Evolutionary conservation across 2,113 vertebrate genomes (phyloP).

Genomic region (Colossoma macropomum): DNA sequence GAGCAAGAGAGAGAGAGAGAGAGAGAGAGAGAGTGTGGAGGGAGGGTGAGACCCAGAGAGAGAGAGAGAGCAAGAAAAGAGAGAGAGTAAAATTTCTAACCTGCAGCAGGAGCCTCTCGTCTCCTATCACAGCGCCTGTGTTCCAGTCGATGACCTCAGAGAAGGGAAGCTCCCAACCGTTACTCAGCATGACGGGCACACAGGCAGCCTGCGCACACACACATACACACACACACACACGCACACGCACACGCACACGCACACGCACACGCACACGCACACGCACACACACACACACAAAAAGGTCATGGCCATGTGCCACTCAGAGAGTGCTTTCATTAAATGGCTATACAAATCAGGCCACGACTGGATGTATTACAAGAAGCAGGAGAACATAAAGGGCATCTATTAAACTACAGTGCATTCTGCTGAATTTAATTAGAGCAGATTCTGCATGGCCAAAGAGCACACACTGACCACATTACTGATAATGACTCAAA

Average conservation of each 20-base stretch:
- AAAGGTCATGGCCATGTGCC: slow-evolving; percentile 35
- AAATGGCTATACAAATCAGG: slow-evolving; percentile 18
- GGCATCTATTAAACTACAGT: slow-evolving; percentile 36
- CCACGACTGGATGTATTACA: slow-evolving; percentile 32
- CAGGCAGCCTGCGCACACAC: slow-evolving; percentile 73
- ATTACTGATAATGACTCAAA: background rate
- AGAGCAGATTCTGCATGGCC: background rate
- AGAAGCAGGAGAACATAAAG: slow-evolving; percentile 43
- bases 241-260: slow-evolving; percentile 30
- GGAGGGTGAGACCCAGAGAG: too few relatives aligned
- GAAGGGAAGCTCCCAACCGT: slow-evolving; percentile 82
- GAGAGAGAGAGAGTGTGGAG: too few relatives aligned
- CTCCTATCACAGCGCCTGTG: slow-evolving; percentile 79
- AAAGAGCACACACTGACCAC: background rate
- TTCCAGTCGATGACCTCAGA: slow-evolving; percentile 82
- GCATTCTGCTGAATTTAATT: background rate
- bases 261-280: background rate
- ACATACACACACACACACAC: too few relatives aligned
- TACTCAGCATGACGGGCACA: slow-evolving; percentile 81
- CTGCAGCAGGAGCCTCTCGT: slow-evolving; percentile 81
- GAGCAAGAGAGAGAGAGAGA: background rate
- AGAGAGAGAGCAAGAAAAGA: too few relatives aligned
- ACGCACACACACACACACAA: slow-evolving; percentile 27
- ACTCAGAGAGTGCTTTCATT: slow-evolving; percentile 10
- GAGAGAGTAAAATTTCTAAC: slow-evolving; percentile 54